phyloP scores from a whole-genome alignment of 35 echinoderm and acorn worm genomes.

The Ophiothrix spiculata region DNA sequence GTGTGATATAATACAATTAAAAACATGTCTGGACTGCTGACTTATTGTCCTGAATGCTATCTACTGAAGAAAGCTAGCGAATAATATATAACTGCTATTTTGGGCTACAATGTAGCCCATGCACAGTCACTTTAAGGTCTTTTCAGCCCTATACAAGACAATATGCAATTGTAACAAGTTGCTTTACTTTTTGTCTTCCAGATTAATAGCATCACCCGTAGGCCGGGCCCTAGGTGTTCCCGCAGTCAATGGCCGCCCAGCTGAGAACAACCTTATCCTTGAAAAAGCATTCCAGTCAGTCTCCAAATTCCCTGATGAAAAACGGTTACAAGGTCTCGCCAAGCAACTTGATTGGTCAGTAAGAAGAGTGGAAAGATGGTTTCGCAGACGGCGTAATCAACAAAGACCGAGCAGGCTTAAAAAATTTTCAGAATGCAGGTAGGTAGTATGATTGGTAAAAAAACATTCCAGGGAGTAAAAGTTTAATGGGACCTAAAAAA shows the following conservation, averaged over 20 bases:
- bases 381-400: constrained; percentile 63
- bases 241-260: constrained; percentile 5
- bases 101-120: no score
- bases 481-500: no score
- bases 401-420: constrained; percentile 60
- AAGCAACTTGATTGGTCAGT: constrained; percentile 92
- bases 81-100: no score
- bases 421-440: constrained; percentile 94
- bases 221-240: constrained; percentile 33
- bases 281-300: constrained; percentile 78
- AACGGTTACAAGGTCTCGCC: constrained; percentile 66
- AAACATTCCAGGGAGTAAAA: neutral
- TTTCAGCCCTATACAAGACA: no score
- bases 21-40: no score
- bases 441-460: no score
- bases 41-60: no score
- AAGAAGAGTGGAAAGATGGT: constrained; percentile 73
- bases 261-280: constrained; percentile 71
- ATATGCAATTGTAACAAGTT: no score
- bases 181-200: constrained; percentile 37
- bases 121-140: no score
- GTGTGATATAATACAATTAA: no score
- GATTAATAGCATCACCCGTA: constrained; percentile 56
- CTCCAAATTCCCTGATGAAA: constrained; percentile 44
- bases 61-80: no score